A percentile compares a stretch with the other conserved stretches of the same genome.
Conservation (phyloP, 2,797 vertebrate genomes). For the Eulemur rubriventer region DNA sequence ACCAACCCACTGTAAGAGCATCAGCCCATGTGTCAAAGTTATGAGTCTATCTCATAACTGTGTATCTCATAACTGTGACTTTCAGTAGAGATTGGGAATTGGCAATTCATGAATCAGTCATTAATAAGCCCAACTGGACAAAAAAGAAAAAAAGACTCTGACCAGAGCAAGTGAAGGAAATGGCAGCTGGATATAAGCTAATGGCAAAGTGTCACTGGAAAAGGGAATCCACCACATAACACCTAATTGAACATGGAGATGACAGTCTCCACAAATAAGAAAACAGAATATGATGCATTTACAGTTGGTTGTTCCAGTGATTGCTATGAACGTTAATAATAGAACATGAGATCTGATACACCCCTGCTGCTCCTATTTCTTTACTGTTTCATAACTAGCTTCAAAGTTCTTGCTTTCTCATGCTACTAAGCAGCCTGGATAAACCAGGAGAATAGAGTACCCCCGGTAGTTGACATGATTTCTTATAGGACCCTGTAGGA, state of each 20-base stretch:
- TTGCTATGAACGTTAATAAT: not conserved
- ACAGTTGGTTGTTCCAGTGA: not conserved
- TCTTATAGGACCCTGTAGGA: not conserved
- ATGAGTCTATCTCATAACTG: not conserved
- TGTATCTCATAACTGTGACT: not conserved
- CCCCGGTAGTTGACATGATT: not conserved
- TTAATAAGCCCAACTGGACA: not conserved
- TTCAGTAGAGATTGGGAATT: not conserved
- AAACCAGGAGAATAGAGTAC: not conserved
- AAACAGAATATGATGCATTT: not conserved
- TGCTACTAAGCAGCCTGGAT: not conserved
- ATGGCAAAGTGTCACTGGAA: not conserved
- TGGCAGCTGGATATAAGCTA: not conserved
- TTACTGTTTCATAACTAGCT: not conserved
- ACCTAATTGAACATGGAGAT: not conserved
- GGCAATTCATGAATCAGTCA: not conserved
- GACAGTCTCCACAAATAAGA: not conserved
- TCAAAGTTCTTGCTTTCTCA: not conserved
- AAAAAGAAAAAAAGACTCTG: not conserved
- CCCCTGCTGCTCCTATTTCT: not conserved
- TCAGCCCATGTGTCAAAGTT: not conserved
- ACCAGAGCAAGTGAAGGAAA: not conserved
- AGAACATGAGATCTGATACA: not conserved
- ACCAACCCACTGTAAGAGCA: not conserved
- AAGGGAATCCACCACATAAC: not conserved